These are phyloP conservation scores for Ciconia maguari DNA, from an alignment of 2,113 vertebrate genomes.

Conservation along the genomic window DNA sequence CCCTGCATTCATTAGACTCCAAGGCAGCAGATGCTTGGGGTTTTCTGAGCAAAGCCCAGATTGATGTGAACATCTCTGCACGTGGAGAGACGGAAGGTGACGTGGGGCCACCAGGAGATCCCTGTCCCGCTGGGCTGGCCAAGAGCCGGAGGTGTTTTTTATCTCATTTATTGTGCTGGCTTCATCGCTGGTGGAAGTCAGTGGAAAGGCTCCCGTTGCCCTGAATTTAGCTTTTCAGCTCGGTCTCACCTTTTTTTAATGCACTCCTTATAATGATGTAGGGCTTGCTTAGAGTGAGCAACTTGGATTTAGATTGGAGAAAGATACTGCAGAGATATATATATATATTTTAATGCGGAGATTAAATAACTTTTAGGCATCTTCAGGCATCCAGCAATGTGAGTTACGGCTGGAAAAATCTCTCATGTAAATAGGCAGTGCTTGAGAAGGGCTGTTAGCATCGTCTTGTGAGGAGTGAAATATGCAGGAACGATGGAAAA, in stretches of 20 bases:
- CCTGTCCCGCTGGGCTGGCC: background rate
- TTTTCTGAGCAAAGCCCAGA: background rate
- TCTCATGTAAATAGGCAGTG: background rate
- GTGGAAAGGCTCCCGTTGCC: background rate
- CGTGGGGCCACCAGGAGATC: background rate
- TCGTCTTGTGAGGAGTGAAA: background rate
- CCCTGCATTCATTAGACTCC: background rate
- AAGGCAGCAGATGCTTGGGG: background rate
- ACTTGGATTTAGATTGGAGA: slow-evolving; percentile 32
- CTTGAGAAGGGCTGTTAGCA: background rate
- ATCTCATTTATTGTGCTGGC: background rate
- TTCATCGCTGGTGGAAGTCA: background rate
- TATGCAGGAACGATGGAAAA: background rate
- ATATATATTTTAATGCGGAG: background rate
- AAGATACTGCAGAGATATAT: background rate
- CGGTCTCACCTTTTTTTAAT: background rate
- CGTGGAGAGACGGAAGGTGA: background rate
- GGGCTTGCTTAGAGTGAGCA: background rate
- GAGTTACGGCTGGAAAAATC: background rate
- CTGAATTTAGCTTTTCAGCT: background rate
- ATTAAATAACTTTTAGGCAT: slow-evolving; percentile 15
- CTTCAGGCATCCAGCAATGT: background rate
- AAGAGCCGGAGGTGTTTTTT: background rate
- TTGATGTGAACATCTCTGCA: background rate
- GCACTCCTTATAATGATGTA: background rate